Evolutionary conservation across 2,113 vertebrate genomes (phyloP).

Genomic region (Galbula dea): DNA sequence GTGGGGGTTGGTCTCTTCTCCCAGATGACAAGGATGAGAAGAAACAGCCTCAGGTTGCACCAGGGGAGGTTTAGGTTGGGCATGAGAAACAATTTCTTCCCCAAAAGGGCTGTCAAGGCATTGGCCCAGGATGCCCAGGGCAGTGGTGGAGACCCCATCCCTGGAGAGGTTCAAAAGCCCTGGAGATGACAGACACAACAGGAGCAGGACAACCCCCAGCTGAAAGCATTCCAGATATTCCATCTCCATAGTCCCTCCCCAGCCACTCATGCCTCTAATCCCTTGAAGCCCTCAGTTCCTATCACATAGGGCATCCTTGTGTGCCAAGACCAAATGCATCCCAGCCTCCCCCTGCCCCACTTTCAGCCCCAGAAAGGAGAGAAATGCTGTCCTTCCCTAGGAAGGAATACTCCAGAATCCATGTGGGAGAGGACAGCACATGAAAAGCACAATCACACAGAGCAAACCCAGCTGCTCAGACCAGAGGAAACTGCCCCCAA

Average conservation of each 20-base stretch:
- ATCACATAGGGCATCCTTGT: neutral
- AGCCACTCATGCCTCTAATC: neutral
- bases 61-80: too few relatives aligned
- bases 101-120: too few relatives aligned
- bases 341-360: neutral
- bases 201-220: neutral
- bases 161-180: too few relatives aligned
- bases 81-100: too few relatives aligned
- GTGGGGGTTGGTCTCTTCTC: too few relatives aligned
- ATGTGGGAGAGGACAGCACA: neutral
- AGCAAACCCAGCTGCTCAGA: neutral
- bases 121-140: too few relatives aligned
- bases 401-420: slow-evolving; percentile 18
- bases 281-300: neutral
- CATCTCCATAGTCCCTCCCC: neutral
- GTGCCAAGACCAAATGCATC: neutral
- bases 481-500: neutral
- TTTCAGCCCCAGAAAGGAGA: neutral
- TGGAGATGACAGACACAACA: neutral
- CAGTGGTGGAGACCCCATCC: too few relatives aligned
- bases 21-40: too few relatives aligned
- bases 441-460: neutral
- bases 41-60: too few relatives aligned
- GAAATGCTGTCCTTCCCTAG: slow-evolving; percentile 26
- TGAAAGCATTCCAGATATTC: neutral